Conservation (phyloP, 92 coral and sea anemone genomes). For the Phenganax subtilis region DNA sequence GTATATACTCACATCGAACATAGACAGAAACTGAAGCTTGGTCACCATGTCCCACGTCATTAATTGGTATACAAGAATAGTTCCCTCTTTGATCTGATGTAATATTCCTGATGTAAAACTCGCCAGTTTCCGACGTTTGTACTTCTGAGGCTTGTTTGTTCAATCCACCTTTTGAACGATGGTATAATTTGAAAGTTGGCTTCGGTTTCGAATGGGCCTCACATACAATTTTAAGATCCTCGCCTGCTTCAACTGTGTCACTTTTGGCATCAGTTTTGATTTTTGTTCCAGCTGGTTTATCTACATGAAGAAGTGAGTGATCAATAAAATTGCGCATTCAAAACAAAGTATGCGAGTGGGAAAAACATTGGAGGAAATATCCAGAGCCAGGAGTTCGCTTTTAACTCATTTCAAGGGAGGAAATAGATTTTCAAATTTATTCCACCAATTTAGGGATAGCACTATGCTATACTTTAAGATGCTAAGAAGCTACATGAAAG, state of each 20-base stretch:
- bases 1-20: conserved; percentile 72
- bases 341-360: too few relatives aligned
- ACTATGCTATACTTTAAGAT: too few relatives aligned
- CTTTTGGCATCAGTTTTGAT: conserved; percentile 34
- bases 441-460: too few relatives aligned
- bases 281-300: conserved; percentile 27
- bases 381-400: too few relatives aligned
- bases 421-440: too few relatives aligned
- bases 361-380: too few relatives aligned
- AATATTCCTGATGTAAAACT: conserved; percentile 45
- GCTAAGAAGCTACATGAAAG: too few relatives aligned
- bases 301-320: background rate
- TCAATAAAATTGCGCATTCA: background rate
- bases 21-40: conserved; percentile 51
- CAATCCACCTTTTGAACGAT: conserved; percentile 24
- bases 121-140: conserved; percentile 57
- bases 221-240: conserved; percentile 53
- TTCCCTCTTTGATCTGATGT: conserved; percentile 60
- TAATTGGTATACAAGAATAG: conserved; percentile 71
- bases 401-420: too few relatives aligned
- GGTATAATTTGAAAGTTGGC: conserved; percentile 66
- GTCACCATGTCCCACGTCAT: conserved; percentile 58
- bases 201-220: conserved; percentile 68
- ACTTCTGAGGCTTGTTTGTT: conserved; percentile 36
- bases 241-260: conserved; percentile 47